These are phyloP conservation scores for Periphyllus acericola DNA, from an alignment of 2,888 invertebrate genomes.

Conservation along the genomic window DNA sequence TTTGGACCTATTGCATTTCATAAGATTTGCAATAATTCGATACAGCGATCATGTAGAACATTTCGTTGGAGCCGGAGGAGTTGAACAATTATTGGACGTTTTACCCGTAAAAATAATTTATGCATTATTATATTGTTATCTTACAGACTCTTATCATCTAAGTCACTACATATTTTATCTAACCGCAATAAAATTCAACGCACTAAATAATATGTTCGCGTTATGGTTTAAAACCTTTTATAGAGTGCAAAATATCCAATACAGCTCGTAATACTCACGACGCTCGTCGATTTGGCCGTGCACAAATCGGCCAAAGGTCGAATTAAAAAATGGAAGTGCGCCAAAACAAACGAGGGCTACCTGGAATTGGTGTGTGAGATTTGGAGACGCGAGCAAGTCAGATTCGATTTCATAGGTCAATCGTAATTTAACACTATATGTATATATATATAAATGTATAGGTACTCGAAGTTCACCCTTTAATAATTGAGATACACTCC, in stretches of 20 bases:
- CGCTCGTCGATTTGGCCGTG: constrained; percentile 11
- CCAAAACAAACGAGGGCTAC: not conserved
- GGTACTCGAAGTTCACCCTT: too few species aligned
- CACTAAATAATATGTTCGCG: too few species aligned
- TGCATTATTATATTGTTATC: not conserved
- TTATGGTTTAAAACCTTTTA: not conserved
- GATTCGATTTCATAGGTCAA: constrained; percentile 13
- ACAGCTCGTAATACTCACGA: constrained; percentile 20
- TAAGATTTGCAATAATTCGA: constrained; percentile 15
- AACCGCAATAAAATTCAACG: too few species aligned
- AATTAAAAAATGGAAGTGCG: constrained; percentile 33
- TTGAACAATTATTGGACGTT: constrained; percentile 10
- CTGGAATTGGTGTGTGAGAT: constrained; percentile 32
- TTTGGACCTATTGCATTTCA: constrained; percentile 28
- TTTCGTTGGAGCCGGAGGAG: constrained; percentile 24
- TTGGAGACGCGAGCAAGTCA: constrained; percentile 33
- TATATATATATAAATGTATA: too few species aligned
- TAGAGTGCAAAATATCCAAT: constrained; percentile 26
- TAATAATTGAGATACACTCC: too few species aligned
- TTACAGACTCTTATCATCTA: too few species aligned
- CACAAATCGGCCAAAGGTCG: not conserved
- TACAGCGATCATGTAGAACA: constrained; percentile 29
- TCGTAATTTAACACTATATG: not conserved
- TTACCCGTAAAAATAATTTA: not conserved
- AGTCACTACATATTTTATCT: too few species aligned